Conservation (phyloP, 2,888 invertebrate species). For the Polyommatus iphigenia region DNA sequence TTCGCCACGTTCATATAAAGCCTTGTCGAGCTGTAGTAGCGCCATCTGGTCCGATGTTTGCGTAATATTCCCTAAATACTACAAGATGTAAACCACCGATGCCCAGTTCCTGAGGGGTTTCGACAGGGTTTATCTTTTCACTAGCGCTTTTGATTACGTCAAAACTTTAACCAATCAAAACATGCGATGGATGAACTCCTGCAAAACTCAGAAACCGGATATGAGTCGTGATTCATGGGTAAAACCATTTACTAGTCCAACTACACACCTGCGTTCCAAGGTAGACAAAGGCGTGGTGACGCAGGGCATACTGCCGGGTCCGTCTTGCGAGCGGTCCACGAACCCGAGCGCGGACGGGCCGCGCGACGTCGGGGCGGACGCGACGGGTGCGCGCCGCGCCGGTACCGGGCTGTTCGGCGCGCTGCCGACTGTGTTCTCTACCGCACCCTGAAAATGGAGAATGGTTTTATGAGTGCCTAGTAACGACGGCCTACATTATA, state of each 20-base stretch:
- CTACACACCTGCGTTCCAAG: constrained; percentile 74
- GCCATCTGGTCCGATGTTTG: too few relatives aligned
- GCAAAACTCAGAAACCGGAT: too few relatives aligned
- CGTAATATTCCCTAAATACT: too few relatives aligned
- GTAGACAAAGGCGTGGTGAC: constrained; percentile 64
- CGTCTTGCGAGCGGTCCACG: constrained; percentile 74
- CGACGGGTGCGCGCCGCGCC: constrained; percentile 51
- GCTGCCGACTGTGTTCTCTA: constrained; percentile 82
- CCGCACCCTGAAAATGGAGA: constrained; percentile 53
- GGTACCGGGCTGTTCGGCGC: constrained; percentile 79
- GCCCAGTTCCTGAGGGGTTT: too few relatives aligned
- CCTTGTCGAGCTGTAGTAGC: too few relatives aligned
- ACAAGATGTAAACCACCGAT: too few relatives aligned
- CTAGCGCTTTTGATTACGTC: too few relatives aligned
- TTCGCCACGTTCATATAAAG: too few relatives aligned
- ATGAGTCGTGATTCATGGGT: neutral
- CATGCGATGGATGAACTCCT: too few relatives aligned
- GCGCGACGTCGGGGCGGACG: constrained; percentile 68
- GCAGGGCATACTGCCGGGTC: constrained; percentile 75
- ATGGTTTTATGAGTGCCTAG: neutral
- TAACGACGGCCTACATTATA: neutral
- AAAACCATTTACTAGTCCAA: neutral
- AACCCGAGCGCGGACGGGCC: constrained; percentile 73
- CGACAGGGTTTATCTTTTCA: too few relatives aligned
- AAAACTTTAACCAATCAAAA: too few relatives aligned